phyloP scores from a whole-genome alignment of 2,113 vertebrate species.

The Cyprinus carpio region DNA sequence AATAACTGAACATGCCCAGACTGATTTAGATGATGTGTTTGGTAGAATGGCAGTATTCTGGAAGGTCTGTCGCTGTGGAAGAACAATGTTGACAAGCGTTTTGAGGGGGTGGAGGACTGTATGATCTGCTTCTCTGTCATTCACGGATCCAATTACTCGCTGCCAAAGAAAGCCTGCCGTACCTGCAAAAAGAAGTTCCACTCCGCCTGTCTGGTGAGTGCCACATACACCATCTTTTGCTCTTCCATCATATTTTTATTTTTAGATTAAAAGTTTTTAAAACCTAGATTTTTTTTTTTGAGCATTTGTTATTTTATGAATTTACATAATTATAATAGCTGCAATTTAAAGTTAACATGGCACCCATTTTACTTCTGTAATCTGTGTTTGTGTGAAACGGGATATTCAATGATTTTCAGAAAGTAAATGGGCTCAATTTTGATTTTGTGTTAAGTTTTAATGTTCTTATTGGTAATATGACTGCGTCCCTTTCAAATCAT shows the following conservation, averaged over 20 bases:
- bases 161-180: constrained; percentile 96
- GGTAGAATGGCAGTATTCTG: constrained; percentile 97
- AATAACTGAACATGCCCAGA: not conserved
- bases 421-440: not conserved
- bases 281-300: not conserved
- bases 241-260: not conserved
- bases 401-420: not conserved
- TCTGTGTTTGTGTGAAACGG: not conserved
- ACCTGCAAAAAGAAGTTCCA: constrained; percentile 99
- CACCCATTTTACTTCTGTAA: not conserved
- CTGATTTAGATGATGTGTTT: not conserved
- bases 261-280: not conserved
- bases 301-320: not conserved
- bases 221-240: not conserved
- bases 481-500: not conserved
- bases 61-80: constrained; percentile 97
- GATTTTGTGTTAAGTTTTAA: not conserved
- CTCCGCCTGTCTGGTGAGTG: constrained; percentile 93
- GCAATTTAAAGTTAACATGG: not conserved
- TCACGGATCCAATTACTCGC: constrained; percentile 97
- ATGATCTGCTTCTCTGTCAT: constrained; percentile 99
- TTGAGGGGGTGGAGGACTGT: constrained; percentile 97
- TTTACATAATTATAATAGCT: not conserved
- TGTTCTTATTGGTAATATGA: not conserved
- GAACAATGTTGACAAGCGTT: constrained; percentile 97